phyloP scores from a whole-genome alignment of 2,888 invertebrate genomes.

The Cheiracanthium punctorium region DNA sequence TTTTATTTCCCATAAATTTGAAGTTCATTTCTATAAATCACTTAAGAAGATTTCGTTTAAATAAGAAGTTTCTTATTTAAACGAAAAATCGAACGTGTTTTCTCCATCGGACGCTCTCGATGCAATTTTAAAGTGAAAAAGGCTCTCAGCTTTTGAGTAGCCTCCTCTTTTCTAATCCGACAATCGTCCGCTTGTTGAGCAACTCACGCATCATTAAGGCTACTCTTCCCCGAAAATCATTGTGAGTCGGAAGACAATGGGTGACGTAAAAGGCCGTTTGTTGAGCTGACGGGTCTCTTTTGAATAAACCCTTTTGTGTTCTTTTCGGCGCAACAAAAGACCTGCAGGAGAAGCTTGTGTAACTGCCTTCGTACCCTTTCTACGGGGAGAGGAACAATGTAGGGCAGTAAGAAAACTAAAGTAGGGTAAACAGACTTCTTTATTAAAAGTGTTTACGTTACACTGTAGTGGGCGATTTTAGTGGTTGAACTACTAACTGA shows the following conservation, averaged over 20 bases:
- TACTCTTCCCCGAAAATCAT: not conserved
- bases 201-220: not conserved
- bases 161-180: not conserved
- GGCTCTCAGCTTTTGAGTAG: no score
- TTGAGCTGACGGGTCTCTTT: not conserved
- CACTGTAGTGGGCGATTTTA: no score
- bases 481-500: no score
- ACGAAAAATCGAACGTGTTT: no score
- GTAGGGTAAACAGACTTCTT: not conserved
- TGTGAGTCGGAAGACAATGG: not conserved
- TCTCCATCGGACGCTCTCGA: no score
- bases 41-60: no score
- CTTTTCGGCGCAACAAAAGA: not conserved
- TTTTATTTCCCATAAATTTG: no score
- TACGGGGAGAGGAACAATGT: not conserved
- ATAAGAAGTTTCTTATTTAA: no score
- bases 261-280: not conserved
- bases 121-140: no score
- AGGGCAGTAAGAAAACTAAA: not conserved
- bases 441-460: not conserved
- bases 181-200: not conserved
- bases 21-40: no score
- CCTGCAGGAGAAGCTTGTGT: not conserved
- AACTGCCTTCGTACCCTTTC: not conserved
- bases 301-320: conserved; percentile 1